phyloP scores from a whole-genome alignment of 1,140 invertebrate species.

The Drosophila nannoptera region DNA sequence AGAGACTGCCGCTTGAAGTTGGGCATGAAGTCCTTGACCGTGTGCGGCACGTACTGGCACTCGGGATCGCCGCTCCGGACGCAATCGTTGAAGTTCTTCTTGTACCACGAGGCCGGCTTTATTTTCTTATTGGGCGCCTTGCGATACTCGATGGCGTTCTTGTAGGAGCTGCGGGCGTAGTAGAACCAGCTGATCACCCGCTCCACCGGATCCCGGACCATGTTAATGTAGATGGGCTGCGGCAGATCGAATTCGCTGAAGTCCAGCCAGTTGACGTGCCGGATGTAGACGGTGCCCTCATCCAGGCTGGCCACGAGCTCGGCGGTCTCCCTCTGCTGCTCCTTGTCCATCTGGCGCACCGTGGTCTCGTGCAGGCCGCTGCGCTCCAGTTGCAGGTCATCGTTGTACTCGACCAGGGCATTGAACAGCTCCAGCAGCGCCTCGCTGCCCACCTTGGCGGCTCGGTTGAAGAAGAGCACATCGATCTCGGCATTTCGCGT shows the following conservation, averaged over 20 bases:
- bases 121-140: constrained; percentile 89
- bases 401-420: constrained; percentile 76
- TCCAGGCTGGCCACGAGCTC: constrained; percentile 45
- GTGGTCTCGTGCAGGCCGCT: constrained; percentile 26
- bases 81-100: constrained; percentile 94
- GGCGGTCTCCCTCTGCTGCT: constrained; percentile 31
- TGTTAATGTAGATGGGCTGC: constrained; percentile 92
- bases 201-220: constrained; percentile 93
- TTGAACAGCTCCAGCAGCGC: constrained; percentile 91
- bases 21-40: constrained; percentile 86
- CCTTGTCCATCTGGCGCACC: constrained; percentile 29
- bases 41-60: constrained; percentile 89
- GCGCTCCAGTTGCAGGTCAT: constrained; percentile 65
- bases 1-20: constrained; percentile 89
- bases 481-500: constrained; percentile 83
- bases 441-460: constrained; percentile 92
- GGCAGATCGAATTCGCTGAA: constrained; percentile 85
- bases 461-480: constrained; percentile 88
- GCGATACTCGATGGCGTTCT: constrained; percentile 91
- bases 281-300: constrained; percentile 62
- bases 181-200: constrained; percentile 95
- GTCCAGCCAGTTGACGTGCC: constrained; percentile 80
- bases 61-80: constrained; percentile 91
- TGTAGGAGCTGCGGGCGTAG: constrained; percentile 89
- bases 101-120: constrained; percentile 89